Percentiles rank a stretch among this genome's conserved stretches.
phyloP scores from a whole-genome alignment of 2,888 invertebrate species.

The Rotaria socialis region DNA sequence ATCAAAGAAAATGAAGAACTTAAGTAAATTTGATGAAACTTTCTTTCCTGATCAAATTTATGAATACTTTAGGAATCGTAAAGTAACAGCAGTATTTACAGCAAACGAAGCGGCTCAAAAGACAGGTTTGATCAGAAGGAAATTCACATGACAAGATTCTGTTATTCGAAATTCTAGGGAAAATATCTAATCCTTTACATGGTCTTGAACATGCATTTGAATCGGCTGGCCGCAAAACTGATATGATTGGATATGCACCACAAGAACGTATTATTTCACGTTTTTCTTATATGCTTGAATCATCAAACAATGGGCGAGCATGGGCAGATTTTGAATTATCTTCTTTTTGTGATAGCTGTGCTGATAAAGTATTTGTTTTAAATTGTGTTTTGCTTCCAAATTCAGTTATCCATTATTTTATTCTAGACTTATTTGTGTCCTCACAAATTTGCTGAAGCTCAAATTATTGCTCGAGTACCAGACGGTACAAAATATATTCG shows the following conservation, averaged over 20 bases:
- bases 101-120: neutral
- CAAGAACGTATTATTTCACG: slow-evolving; percentile 44
- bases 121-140: neutral
- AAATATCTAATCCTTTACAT: neutral
- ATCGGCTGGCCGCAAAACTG: slow-evolving; percentile 39
- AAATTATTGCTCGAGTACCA: slow-evolving; percentile 40
- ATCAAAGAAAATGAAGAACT: neutral
- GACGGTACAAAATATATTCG: slow-evolving; percentile 38
- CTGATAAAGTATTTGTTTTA: slow-evolving; percentile 38
- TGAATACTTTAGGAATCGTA: neutral
- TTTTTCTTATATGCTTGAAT: slow-evolving; percentile 39
- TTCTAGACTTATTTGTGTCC: slow-evolving; percentile 45
- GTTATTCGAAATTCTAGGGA: neutral
- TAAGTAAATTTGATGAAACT: neutral
- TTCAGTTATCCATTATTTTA: neutral
- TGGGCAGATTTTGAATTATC: slow-evolving; percentile 42
- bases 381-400: neutral
- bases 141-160: neutral
- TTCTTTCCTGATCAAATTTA: no score
- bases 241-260: slow-evolving; percentile 39
- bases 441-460: slow-evolving; percentile 39
- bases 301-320: slow-evolving; percentile 26
- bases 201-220: slow-evolving; percentile 45
- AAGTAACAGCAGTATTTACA: neutral
- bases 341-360: slow-evolving; percentile 44